Conservation (phyloP, 2,113 vertebrate species). For the Oncorhynchus tshawytscha region DNA sequence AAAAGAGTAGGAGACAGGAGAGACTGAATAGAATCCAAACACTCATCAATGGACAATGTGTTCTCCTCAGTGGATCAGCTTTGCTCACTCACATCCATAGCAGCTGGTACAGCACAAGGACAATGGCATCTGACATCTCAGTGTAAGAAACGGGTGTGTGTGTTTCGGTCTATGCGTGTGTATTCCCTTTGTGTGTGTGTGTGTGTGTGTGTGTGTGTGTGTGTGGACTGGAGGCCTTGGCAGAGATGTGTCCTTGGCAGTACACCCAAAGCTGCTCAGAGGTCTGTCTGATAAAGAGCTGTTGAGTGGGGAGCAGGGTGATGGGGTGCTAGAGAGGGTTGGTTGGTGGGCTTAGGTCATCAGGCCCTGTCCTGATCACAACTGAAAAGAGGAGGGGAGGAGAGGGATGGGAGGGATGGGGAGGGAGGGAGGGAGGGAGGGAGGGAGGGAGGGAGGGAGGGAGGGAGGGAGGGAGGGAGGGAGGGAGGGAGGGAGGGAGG, state of each 20-base stretch:
- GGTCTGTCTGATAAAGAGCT: not conserved
- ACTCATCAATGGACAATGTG: too few species aligned
- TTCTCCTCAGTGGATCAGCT: not conserved
- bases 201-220: too few species aligned
- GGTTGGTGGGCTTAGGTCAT: not conserved
- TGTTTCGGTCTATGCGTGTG: too few species aligned
- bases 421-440: too few species aligned
- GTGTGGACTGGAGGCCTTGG: slow-evolving; percentile 11
- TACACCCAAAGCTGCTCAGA: slow-evolving; percentile 8
- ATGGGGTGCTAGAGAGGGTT: slow-evolving; percentile 11
- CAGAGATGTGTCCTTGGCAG: slow-evolving; percentile 2
- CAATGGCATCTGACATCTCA: too few species aligned
- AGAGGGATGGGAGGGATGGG: too few species aligned
- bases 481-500: too few species aligned
- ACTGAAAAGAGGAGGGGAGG: too few species aligned
- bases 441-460: too few species aligned
- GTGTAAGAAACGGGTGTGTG: too few species aligned
- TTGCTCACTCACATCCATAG: slow-evolving; percentile 12
- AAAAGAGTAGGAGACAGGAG: not conserved
- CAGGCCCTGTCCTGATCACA: not conserved
- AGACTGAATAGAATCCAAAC: not conserved
- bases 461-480: too few species aligned
- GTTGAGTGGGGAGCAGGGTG: not conserved
- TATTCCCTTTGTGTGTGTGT: too few species aligned
- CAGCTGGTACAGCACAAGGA: slow-evolving; percentile 11